Percentiles rank a stretch among this genome's conserved stretches.
These are phyloP conservation scores for Stenotaenia linearis DNA, from an alignment of 2,888 invertebrate species.

Conservation along the genomic window DNA sequence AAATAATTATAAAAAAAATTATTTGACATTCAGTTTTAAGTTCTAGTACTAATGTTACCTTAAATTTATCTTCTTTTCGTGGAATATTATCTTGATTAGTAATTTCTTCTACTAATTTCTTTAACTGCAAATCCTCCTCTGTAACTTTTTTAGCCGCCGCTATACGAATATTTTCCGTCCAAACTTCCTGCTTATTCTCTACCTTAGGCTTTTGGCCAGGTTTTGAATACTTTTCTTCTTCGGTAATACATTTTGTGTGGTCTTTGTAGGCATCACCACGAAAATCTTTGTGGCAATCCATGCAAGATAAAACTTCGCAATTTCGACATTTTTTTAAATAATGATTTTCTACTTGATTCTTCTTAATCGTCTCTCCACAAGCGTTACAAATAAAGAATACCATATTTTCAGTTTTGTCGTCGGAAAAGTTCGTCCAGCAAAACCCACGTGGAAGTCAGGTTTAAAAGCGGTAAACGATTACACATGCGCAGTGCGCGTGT, in stretches of 20 bases:
- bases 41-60: constrained; percentile 41
- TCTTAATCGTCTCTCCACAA: constrained; percentile 86
- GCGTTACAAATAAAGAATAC: constrained; percentile 89
- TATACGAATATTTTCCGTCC: constrained; percentile 66
- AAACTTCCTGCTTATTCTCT: constrained; percentile 75
- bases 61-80: constrained; percentile 74
- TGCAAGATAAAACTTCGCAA: constrained; percentile 71
- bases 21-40: not conserved
- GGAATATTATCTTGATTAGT: constrained; percentile 74
- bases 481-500: too few relatives aligned
- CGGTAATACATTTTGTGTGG: constrained; percentile 78
- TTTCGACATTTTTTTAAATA: constrained; percentile 62
- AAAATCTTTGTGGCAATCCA: constrained; percentile 90
- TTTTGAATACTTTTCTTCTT: constrained; percentile 82
- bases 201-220: constrained; percentile 72
- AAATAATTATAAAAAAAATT: not conserved
- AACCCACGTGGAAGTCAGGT: too few relatives aligned
- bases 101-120: constrained; percentile 61
- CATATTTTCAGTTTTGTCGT: constrained; percentile 57
- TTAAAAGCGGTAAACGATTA: too few relatives aligned
- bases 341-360: constrained; percentile 86
- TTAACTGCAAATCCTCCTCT: constrained; percentile 55
- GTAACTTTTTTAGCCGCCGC: too few relatives aligned
- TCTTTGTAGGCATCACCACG: constrained; percentile 67
- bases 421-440: too few relatives aligned